Percentiles rank a stretch among this genome's conserved stretches.
Conservation (phyloP, 2,113 vertebrate genomes). For the Lipophrys pholis region DNA sequence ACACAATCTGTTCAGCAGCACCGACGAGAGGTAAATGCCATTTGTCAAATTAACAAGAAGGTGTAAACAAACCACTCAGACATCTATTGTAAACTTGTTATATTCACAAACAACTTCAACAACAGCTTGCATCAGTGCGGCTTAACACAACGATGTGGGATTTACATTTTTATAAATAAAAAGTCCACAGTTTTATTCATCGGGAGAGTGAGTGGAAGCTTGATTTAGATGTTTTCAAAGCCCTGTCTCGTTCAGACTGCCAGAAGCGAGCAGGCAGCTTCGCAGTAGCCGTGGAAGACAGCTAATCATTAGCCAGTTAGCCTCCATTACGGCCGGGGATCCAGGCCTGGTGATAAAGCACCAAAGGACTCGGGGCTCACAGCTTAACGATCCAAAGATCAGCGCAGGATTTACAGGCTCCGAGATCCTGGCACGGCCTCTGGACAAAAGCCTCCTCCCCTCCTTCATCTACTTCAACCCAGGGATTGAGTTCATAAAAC, state of each 20-base stretch:
- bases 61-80: slow-evolving; percentile 12
- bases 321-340: slow-evolving; percentile 73
- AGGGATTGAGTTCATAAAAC: slow-evolving; percentile 71
- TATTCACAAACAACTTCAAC: slow-evolving; percentile 4
- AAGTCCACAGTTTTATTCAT: background rate
- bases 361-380: slow-evolving; percentile 59
- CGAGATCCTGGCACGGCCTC: slow-evolving; percentile 45
- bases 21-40: slow-evolving; percentile 1
- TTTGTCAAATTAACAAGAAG: slow-evolving; percentile 34
- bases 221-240: slow-evolving; percentile 62
- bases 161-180: background rate
- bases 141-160: background rate
- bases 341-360: slow-evolving; percentile 74
- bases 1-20: slow-evolving; percentile 30
- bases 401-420: slow-evolving; percentile 74
- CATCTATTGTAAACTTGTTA: background rate
- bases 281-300: slow-evolving; percentile 64
- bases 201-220: background rate
- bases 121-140: background rate
- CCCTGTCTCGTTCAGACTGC: background rate
- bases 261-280: slow-evolving; percentile 2
- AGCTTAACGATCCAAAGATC: slow-evolving; percentile 79
- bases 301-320: slow-evolving; percentile 82
- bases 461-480: slow-evolving; percentile 50
- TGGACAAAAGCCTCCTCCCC: slow-evolving; percentile 68